Evolutionary conservation across 2,797 vertebrate genomes (phyloP).

Genomic region (Rhinichthys osculus): DNA sequence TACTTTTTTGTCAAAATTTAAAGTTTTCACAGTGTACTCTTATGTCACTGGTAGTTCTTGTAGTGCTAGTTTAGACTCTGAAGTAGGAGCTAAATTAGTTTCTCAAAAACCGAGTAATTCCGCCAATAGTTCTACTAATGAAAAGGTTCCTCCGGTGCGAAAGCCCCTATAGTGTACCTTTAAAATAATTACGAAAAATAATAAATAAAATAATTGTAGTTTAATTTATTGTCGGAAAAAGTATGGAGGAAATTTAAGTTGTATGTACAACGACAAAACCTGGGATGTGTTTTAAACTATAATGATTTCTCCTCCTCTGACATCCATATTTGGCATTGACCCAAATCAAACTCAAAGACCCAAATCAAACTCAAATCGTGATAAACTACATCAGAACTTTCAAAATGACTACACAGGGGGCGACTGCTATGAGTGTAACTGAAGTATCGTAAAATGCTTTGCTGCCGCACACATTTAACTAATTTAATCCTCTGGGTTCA

Average conservation of each 20-base stretch:
- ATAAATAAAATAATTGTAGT: neutral
- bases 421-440: neutral
- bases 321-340: neutral
- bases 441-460: conserved; percentile 6
- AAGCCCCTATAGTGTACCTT: neutral
- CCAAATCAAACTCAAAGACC: neutral
- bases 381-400: neutral
- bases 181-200: neutral
- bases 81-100: too few relatives aligned
- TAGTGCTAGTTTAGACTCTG: too few relatives aligned
- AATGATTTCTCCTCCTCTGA: neutral
- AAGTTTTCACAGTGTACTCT: too few relatives aligned
- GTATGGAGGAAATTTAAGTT: neutral
- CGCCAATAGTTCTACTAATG: too few relatives aligned
- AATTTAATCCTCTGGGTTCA: conserved; percentile 26
- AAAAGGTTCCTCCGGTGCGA: too few relatives aligned
- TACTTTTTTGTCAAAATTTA: too few relatives aligned
- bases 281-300: neutral
- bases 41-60: too few relatives aligned
- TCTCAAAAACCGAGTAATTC: too few relatives aligned
- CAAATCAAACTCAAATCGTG: neutral
- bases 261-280: neutral
- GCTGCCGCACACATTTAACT: neutral
- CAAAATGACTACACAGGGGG: neutral
- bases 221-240: neutral